Percentiles rank a stretch among this genome's conserved stretches.
These are phyloP conservation scores for Scrobipalpa atriplicella DNA, from an alignment of 2,888 invertebrate species.

Conservation along the genomic window DNA sequence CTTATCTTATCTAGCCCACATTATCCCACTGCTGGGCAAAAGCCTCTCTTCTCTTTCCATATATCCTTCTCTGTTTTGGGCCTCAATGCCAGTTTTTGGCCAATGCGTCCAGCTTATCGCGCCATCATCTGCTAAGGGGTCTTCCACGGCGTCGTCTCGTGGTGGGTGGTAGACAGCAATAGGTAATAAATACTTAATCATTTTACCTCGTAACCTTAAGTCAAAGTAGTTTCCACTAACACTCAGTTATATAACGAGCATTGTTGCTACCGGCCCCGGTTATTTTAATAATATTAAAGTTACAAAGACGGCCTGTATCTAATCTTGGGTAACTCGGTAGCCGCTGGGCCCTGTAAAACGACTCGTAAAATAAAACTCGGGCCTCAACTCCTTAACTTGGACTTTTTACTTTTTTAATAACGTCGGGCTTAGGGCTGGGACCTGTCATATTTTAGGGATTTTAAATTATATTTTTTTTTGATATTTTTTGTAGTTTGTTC, in stretches of 20 bases:
- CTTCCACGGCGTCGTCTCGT: no score
- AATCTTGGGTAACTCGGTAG: conserved; percentile 68
- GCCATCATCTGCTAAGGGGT: no score
- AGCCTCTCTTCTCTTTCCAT: no score
- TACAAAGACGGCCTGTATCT: conserved; percentile 59
- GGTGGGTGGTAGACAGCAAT: no score
- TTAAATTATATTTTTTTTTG: background rate
- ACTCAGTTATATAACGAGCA: background rate
- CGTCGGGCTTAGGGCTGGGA: conserved; percentile 35
- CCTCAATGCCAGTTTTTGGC: no score
- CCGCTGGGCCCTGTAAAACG: conserved; percentile 61
- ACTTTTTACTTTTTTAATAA: conserved; percentile 43
- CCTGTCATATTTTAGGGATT: background rate
- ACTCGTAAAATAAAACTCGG: conserved; percentile 59
- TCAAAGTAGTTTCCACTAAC: background rate
- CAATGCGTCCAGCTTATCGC: no score
- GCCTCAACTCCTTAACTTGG: conserved; percentile 32
- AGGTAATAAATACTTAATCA: no score
- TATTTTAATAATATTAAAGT: conserved; percentile 20
- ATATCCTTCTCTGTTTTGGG: no score
- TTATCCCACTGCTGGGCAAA: no score
- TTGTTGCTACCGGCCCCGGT: background rate
- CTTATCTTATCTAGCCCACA: no score
- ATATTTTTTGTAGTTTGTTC: background rate
- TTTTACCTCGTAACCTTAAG: no score